Conservation (phyloP, 2,113 vertebrate species). For the Nestor notabilis region DNA sequence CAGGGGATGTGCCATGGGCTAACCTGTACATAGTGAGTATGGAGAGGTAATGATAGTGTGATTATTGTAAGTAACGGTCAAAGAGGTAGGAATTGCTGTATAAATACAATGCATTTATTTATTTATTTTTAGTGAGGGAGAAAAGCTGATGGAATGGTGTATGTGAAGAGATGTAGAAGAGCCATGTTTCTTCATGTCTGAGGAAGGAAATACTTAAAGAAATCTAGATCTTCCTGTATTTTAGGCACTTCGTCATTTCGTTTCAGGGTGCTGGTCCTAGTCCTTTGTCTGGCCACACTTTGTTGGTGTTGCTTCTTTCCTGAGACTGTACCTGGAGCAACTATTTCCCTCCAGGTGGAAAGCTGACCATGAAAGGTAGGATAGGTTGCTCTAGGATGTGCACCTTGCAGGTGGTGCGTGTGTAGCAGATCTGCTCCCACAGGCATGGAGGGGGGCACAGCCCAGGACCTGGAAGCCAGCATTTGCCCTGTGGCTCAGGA, state of each 20-base stretch:
- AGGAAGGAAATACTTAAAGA: background rate
- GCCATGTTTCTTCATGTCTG: background rate
- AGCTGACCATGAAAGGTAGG: background rate
- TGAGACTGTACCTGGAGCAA: background rate
- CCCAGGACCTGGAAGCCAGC: background rate
- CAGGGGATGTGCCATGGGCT: background rate
- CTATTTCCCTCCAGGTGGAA: background rate
- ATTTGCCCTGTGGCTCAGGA: background rate
- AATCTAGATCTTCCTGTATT: background rate
- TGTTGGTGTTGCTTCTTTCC: background rate
- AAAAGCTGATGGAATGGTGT: background rate
- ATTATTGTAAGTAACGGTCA: background rate
- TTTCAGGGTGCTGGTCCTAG: background rate
- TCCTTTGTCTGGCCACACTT: background rate
- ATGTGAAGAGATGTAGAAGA: background rate
- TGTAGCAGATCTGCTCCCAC: background rate
- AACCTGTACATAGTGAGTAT: rapidly evolving
- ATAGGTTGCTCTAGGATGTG: background rate
- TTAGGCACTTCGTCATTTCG: background rate
- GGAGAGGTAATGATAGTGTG: background rate
- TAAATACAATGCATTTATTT: background rate
- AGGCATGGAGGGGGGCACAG: background rate
- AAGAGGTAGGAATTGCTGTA: background rate
- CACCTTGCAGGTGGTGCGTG: background rate
- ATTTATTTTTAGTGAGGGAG: background rate